These are phyloP conservation scores for Diogma glabrata DNA, from an alignment of 2,888 invertebrate species.

Conservation along the genomic window DNA sequence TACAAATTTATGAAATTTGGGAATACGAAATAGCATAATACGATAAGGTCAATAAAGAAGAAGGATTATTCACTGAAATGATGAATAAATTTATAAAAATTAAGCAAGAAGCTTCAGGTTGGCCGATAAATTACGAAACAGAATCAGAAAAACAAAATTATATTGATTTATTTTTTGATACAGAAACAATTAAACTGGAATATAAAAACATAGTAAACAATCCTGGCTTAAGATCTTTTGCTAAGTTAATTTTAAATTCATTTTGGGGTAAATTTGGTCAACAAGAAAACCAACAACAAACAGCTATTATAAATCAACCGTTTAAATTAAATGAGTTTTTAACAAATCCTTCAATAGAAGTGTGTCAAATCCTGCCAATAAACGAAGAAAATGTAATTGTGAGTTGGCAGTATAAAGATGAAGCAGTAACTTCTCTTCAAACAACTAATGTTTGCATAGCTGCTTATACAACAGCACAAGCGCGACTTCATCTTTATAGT, in stretches of 20 bases:
- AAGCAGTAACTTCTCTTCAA: not conserved
- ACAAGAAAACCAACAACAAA: not conserved
- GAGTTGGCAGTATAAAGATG: not conserved
- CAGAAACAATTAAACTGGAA: constrained; percentile 18
- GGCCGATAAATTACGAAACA: constrained; percentile 17
- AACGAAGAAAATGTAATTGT: not conserved
- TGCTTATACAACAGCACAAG: not conserved
- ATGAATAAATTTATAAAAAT: constrained; percentile 24
- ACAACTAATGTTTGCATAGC: not conserved
- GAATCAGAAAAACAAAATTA: constrained; percentile 18
- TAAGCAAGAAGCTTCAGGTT: constrained; percentile 22
- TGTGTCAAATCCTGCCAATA: not conserved
- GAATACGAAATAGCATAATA: constrained; percentile 22
- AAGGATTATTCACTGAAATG: constrained; percentile 22
- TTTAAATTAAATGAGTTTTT: not conserved
- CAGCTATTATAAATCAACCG: not conserved
- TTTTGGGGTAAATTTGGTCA: not conserved
- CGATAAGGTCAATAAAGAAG: constrained; percentile 11
- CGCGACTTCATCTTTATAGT: too few species aligned
- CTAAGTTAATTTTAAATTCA: not conserved
- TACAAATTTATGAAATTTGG: constrained; percentile 24
- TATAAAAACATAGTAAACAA: not conserved
- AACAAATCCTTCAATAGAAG: not conserved
- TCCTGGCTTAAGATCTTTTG: not conserved
- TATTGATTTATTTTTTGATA: constrained; percentile 18